A percentile compares a stretch with the other conserved stretches of the same genome.
These are phyloP conservation scores for Aphodius granarius DNA, from an alignment of 2,888 invertebrate species.

Conservation along the genomic window DNA sequence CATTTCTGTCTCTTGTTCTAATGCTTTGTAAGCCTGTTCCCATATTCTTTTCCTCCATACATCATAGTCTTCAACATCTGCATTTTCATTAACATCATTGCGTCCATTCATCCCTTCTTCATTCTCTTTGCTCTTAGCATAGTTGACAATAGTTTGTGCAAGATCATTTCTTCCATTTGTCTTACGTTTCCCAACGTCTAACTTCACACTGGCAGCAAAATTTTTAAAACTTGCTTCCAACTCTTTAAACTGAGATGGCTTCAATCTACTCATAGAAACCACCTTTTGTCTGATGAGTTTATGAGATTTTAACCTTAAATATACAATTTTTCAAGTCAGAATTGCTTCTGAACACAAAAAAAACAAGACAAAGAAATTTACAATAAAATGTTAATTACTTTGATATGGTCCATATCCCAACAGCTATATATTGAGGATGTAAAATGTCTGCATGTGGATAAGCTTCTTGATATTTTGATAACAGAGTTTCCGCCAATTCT, in stretches of 20 bases:
- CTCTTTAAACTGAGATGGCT: conserved; percentile 63
- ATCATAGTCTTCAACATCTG: conserved; percentile 60
- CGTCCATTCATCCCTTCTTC: neutral
- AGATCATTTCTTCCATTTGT: conserved; percentile 41
- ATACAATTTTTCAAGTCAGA: neutral
- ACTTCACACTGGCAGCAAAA: conserved; percentile 41
- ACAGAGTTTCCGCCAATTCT: conserved; percentile 58
- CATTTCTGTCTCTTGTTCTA: neutral
- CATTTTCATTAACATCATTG: conserved; percentile 11
- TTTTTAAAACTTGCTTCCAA: conserved; percentile 63
- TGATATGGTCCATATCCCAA: conserved; percentile 67
- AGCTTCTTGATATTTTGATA: conserved; percentile 57
- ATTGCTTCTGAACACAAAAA: too few species aligned
- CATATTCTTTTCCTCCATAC: conserved; percentile 65
- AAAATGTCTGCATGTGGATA: conserved; percentile 58
- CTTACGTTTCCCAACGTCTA: conserved; percentile 30
- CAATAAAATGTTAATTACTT: too few species aligned
- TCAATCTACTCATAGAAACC: conserved; percentile 61
- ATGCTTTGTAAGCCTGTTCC: conserved; percentile 55
- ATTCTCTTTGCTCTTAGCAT: conserved; percentile 29
- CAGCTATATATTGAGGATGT: conserved; percentile 67
- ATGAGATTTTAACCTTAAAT: conserved; percentile 56
- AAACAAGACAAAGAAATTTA: too few species aligned
- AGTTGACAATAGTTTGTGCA: conserved; percentile 41
- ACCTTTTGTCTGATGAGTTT: conserved; percentile 62